These are phyloP conservation scores for Cyanoderma ruficeps DNA, from an alignment of 2,113 vertebrate genomes.

Conservation along the genomic window DNA sequence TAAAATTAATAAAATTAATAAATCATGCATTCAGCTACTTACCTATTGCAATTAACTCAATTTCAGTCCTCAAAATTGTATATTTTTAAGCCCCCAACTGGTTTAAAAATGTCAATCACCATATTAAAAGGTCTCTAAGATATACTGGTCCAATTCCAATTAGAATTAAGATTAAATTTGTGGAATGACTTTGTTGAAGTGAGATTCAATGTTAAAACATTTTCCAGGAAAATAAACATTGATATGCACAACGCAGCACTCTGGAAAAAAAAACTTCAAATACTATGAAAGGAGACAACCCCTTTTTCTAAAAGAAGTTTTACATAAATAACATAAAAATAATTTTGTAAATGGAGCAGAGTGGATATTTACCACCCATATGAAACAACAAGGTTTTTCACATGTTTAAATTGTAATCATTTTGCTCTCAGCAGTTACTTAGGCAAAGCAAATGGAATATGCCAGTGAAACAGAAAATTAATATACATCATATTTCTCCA, in stretches of 20 bases:
- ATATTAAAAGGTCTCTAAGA: background rate
- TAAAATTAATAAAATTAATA: background rate
- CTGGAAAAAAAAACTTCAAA: background rate
- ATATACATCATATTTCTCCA: background rate
- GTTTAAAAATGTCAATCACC: constrained; percentile 1
- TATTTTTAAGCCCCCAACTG: background rate
- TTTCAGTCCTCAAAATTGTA: background rate
- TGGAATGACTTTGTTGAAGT: background rate
- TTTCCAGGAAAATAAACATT: background rate
- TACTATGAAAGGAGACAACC: background rate
- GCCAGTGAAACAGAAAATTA: constrained; percentile 5
- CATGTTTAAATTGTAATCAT: background rate
- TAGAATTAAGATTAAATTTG: background rate
- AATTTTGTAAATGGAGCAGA: background rate
- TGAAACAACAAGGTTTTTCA: background rate
- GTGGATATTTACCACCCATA: background rate
- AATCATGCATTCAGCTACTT: background rate
- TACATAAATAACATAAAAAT: background rate
- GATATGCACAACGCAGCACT: background rate
- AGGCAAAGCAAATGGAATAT: background rate
- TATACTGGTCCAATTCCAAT: background rate
- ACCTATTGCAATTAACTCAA: background rate
- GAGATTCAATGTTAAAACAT: background rate
- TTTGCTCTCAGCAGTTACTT: background rate
- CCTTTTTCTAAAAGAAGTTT: background rate